Percentiles rank a stretch among this genome's conserved stretches.
phyloP scores from a whole-genome alignment of 2,113 vertebrate genomes.

The Limanda limanda region DNA sequence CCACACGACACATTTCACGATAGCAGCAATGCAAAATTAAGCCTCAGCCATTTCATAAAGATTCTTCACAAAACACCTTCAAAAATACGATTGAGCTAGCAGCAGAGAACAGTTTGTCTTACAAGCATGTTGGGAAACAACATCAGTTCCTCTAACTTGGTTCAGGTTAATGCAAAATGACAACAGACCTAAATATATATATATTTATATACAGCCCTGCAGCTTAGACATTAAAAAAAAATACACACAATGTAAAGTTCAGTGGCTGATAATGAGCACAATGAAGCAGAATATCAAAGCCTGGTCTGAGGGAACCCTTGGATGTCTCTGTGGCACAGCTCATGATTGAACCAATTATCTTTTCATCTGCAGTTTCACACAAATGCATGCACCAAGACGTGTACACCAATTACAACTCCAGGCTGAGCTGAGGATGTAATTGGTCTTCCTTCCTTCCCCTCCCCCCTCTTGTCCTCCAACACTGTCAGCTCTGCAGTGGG shows the following conservation, averaged over 20 bases:
- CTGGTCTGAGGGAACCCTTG: neutral
- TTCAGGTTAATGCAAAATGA: constrained; percentile 4
- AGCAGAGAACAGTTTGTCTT: neutral
- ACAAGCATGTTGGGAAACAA: constrained; percentile 23
- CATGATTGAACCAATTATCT: constrained; percentile 45
- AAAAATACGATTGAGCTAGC: neutral
- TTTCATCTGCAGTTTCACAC: constrained; percentile 51
- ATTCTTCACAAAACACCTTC: neutral
- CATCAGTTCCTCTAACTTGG: constrained; percentile 22
- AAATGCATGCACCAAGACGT: constrained; percentile 48
- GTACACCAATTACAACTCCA: constrained; percentile 55
- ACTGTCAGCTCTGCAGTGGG: constrained; percentile 57
- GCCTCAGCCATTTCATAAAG: neutral
- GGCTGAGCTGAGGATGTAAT: constrained; percentile 55
- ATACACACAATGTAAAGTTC: neutral
- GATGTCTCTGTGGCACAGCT: constrained; percentile 16
- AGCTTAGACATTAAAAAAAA: neutral
- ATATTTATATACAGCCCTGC: neutral
- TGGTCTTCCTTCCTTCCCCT: constrained; percentile 43
- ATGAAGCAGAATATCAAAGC: neutral
- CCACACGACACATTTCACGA: too few species aligned
- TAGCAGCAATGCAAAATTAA: neutral
- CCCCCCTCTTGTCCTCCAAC: constrained; percentile 44
- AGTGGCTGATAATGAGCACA: constrained; percentile 13
- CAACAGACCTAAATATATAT: neutral